Percentiles rank a stretch among this genome's conserved stretches.
These are phyloP conservation scores for Rafetus swinhoei DNA, from an alignment of 2,113 vertebrate genomes.

Conservation along the genomic window DNA sequence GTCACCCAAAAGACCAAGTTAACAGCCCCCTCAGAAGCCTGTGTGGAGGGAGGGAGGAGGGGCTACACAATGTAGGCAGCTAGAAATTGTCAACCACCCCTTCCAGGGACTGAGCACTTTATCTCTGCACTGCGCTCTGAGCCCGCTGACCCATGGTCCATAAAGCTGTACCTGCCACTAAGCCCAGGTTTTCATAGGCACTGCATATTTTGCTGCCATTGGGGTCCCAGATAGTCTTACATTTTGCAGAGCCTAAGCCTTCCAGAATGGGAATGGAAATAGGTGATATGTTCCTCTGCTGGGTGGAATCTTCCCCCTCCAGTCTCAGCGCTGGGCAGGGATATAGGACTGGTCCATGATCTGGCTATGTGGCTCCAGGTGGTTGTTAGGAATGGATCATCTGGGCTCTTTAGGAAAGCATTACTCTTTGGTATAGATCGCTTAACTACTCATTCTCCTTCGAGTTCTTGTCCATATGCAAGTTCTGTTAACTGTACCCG, in stretches of 20 bases:
- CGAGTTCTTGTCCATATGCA: neutral
- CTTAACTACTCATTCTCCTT: neutral
- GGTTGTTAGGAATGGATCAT: neutral
- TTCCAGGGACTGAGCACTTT: neutral
- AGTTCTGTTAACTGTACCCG: neutral
- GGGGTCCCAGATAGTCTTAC: neutral
- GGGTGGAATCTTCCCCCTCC: neutral
- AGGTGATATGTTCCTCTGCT: neutral
- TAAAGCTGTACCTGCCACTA: neutral
- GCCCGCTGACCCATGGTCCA: neutral
- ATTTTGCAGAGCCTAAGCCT: neutral
- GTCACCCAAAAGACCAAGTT: neutral
- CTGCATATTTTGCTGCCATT: neutral
- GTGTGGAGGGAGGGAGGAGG: neutral
- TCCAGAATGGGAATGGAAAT: neutral
- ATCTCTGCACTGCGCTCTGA: neutral
- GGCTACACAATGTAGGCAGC: neutral
- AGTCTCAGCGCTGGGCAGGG: neutral
- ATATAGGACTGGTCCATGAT: neutral
- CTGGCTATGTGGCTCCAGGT: neutral
- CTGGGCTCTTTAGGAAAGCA: neutral
- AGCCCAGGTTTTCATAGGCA: conserved; percentile 1
- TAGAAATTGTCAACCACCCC: neutral
- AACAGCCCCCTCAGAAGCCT: neutral
- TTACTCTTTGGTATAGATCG: neutral